Evolutionary conservation across 1,140 invertebrate species (phyloP), one percentile per base, ranked within the genome.

Genomic region (Drosophila orosa): DNA sequence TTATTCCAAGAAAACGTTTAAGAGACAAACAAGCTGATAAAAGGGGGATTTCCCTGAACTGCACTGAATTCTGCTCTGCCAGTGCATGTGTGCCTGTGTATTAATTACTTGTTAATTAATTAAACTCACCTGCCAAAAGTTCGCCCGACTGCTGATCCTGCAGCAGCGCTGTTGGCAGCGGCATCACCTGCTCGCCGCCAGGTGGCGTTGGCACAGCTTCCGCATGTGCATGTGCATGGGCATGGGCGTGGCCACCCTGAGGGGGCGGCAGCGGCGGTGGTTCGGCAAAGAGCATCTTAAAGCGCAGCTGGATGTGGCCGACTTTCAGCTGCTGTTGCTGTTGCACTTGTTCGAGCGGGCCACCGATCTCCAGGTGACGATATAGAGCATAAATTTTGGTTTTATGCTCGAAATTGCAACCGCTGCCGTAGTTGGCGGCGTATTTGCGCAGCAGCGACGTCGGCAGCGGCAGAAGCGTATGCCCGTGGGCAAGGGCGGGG

Each of bases 321-420:
- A 80, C 78, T 73, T 48, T 86, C 85, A 90, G 89, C 85, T 86
- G 90, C 80, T 86, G 84, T 85, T 89, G 89, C 89, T 90, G 80
- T 86, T 90, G 87, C 89, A 90, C 82, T 89, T 91, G 73, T 83
- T 80, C 54, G 69, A 77, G 78, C 85, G 81, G 72, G 87, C 78
- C 86, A 87, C 84, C 62, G 78, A 79, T 84, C 84, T 74, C 58
- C 77, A 89, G 65, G 84, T 90, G 85, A 85, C 85, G 74, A 81
- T 91, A 89, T 79, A 91, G 80, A 73, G 90, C 86, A 91, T 91
- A 91, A 78, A 91, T 87, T 90, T 91, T 74, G 74, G 83, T 87
- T 87, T 82, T 91, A 82, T 91, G 75, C 71, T 78, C 73, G 76
- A 91, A 90, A 85, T 79, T 67, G 80, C 78, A 84, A 84, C 67